Evolutionary conservation across 2,113 vertebrate genomes (phyloP).

Genomic region (Cyprinodon variegatus): DNA sequence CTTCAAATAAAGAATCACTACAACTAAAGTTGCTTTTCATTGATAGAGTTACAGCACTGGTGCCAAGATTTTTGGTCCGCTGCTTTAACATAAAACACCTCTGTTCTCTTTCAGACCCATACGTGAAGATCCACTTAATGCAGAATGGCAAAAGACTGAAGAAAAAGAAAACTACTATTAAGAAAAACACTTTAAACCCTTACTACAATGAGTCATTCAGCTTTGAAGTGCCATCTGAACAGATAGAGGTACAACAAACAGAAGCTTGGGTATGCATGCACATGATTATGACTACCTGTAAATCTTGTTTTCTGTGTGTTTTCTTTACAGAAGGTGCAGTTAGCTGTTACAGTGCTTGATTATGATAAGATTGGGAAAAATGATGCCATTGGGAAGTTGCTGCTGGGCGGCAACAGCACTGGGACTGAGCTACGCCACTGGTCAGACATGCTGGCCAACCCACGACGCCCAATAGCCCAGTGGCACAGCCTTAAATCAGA

Average conservation of each 20-base stretch:
- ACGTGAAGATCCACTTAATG: constrained; percentile 98
- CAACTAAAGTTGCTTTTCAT: constrained; percentile 46
- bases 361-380: constrained; percentile 99
- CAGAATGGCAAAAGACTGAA: constrained; percentile 97
- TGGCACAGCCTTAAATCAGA: constrained; percentile 88
- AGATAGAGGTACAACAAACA: constrained; percentile 87
- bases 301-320: constrained; percentile 23
- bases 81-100: constrained; percentile 31
- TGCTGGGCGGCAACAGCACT: constrained; percentile 89
- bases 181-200: constrained; percentile 96
- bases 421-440: constrained; percentile 93
- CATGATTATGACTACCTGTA: not conserved
- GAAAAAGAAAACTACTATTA: constrained; percentile 99
- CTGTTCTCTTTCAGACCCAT: constrained; percentile 85
- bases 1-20: constrained; percentile 10
- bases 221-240: constrained; percentile 96
- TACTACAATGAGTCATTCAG: constrained; percentile 91
- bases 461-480: constrained; percentile 93
- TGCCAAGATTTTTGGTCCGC: constrained; percentile 35
- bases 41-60: constrained; percentile 38
- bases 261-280: not conserved
- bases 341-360: constrained; percentile 97
- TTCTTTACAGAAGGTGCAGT: constrained; percentile 89
- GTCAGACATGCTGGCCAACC: constrained; percentile 85
- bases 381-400: constrained; percentile 94